Evolutionary conservation across 2,797 vertebrate species (phyloP).

Genomic region (Leptodactylus fallax): DNA sequence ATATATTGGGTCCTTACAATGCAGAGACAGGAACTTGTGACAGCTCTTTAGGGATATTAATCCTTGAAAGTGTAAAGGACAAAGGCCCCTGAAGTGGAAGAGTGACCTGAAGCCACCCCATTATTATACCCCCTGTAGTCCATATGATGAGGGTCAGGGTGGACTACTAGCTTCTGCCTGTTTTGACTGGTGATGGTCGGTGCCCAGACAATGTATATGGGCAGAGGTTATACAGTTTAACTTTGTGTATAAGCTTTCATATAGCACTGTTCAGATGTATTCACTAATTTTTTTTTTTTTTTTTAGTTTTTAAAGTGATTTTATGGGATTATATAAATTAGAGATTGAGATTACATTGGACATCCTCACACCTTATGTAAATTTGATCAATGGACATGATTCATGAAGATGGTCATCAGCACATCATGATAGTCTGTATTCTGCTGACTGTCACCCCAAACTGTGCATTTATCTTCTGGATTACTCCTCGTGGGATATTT

Average conservation of each 20-base stretch:
- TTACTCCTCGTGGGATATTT: not conserved
- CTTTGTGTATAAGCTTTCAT: not conserved
- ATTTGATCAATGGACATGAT: too few relatives aligned
- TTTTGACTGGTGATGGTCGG: too few relatives aligned
- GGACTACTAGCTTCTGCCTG: not conserved
- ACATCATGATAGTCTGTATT: too few relatives aligned
- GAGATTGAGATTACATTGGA: too few relatives aligned
- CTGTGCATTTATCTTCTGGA: too few relatives aligned
- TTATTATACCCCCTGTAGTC: not conserved
- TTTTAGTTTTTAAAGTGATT: not conserved
- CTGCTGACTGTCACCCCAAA: too few relatives aligned
- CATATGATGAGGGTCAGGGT: not conserved
- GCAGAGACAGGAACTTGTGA: not conserved
- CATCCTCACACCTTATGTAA: too few relatives aligned
- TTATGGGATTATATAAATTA: too few relatives aligned
- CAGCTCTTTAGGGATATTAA: constrained; percentile 20
- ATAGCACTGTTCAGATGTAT: not conserved
- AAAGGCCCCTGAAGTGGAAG: not conserved
- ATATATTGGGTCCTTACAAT: not conserved
- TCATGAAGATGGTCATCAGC: too few relatives aligned
- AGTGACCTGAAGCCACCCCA: not conserved
- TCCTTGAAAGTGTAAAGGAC: not conserved
- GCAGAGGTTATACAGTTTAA: not conserved
- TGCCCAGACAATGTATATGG: not conserved
- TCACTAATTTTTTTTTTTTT: too few relatives aligned